Conservation (phyloP, 37 sponge, comb jelly and placozoan species). For the Hormiphora californensis region DNA sequence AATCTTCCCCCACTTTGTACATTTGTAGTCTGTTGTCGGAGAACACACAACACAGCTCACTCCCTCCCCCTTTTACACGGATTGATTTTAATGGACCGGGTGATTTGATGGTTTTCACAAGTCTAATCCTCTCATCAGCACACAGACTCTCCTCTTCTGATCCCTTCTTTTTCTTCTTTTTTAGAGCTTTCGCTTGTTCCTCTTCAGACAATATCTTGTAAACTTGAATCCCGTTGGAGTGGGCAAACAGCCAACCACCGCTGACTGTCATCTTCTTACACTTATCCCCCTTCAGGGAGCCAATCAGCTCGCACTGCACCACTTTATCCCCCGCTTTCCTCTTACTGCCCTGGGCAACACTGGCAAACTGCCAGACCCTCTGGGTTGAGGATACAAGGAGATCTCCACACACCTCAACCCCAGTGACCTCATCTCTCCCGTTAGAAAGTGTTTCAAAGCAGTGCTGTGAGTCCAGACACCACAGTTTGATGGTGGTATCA, state of each 20-base stretch:
- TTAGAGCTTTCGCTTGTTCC: constrained; percentile 59
- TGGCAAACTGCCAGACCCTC: constrained; percentile 60
- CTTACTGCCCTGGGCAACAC: background rate
- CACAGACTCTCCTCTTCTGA: background rate
- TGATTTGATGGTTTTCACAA: constrained; percentile 35
- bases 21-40: constrained; percentile 27
- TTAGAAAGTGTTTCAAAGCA: constrained; percentile 83
- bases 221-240: constrained; percentile 45
- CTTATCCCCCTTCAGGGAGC: constrained; percentile 57
- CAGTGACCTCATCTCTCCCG: constrained; percentile 70
- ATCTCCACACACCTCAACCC: constrained; percentile 24
- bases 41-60: background rate
- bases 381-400: constrained; percentile 60
- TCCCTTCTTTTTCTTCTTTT: constrained; percentile 64
- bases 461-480: constrained; percentile 89
- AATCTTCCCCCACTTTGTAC: background rate
- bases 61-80: background rate
- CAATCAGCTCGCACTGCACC: constrained; percentile 55
- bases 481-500: constrained; percentile 81
- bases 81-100: background rate
- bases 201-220: constrained; percentile 58
- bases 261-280: background rate
- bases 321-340: background rate
- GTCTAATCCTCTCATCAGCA: background rate
- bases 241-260: background rate